phyloP scores from a whole-genome alignment of 2,113 vertebrate species.

The Casuarius casuarius region DNA sequence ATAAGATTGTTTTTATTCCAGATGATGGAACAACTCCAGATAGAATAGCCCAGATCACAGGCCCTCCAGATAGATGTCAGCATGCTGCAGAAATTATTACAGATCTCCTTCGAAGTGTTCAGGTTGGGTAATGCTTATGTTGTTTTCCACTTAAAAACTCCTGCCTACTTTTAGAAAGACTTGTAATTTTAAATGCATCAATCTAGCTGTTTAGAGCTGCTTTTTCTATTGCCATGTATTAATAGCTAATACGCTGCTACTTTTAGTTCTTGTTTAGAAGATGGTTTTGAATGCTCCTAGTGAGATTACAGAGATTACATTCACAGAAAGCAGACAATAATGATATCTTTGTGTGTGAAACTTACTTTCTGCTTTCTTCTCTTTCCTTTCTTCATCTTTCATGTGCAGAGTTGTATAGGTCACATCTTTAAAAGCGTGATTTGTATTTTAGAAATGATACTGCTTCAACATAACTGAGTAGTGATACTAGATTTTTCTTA shows the following conservation, averaged over 20 bases:
- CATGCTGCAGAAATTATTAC: constrained; percentile 97
- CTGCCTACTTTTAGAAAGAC: neutral
- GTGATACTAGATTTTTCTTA: neutral
- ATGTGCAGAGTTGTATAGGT: neutral
- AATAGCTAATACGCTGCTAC: neutral
- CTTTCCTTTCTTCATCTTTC: neutral
- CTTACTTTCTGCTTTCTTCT: neutral
- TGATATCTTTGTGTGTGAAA: neutral
- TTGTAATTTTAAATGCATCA: neutral
- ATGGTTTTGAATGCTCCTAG: neutral
- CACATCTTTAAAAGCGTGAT: neutral
- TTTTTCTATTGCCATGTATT: neutral
- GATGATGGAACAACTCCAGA: constrained; percentile 97
- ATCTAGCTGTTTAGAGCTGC: neutral
- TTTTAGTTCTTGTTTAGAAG: neutral
- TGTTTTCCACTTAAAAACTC: neutral
- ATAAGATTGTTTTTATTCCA: constrained; percentile 64
- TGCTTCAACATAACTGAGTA: neutral
- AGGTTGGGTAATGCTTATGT: constrained; percentile 63
- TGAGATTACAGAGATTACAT: neutral
- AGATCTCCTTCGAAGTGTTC: constrained; percentile 95
- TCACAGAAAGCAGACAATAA: neutral
- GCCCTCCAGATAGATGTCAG: constrained; percentile 94
- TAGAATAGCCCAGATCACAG: constrained; percentile 97
- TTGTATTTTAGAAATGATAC: neutral